Evolutionary conservation across 2,888 invertebrate genomes (phyloP).

Genomic region (Clistopyga incitator): DNA sequence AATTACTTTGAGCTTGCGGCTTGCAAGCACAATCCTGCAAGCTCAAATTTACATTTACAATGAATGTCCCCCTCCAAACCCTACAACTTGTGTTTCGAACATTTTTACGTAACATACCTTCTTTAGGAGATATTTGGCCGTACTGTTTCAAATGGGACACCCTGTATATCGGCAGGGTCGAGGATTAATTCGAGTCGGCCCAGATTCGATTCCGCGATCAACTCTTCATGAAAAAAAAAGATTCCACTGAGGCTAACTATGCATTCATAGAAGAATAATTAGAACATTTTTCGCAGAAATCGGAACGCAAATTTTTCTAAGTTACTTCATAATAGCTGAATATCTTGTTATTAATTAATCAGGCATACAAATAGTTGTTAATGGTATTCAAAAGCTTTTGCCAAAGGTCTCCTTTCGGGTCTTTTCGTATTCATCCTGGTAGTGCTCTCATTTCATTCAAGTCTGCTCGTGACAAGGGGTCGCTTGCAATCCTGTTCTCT

Average conservation of each 20-base stretch:
- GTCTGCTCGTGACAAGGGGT: conserved; percentile 36
- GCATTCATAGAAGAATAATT: conserved; percentile 39
- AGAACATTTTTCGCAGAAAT: background rate
- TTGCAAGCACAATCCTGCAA: too few relatives aligned
- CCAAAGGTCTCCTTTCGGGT: too few relatives aligned
- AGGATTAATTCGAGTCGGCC: conserved; percentile 56
- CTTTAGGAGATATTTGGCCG: too few relatives aligned
- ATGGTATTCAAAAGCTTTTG: background rate
- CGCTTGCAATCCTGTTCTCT: conserved; percentile 7
- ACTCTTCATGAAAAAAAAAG: conserved; percentile 5
- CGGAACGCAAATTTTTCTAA: background rate
- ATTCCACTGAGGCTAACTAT: background rate
- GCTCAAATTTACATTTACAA: too few relatives aligned
- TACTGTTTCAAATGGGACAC: too few relatives aligned
- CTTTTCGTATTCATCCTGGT: conserved; percentile 2
- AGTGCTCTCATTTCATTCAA: conserved; percentile 3
- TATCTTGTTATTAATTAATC: conserved; percentile 9
- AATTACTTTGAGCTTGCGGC: too few relatives aligned
- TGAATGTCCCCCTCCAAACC: too few relatives aligned
- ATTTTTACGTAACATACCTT: too few relatives aligned
- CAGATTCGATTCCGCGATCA: conserved; percentile 34
- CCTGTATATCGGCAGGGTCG: conserved; percentile 7
- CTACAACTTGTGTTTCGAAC: too few relatives aligned
- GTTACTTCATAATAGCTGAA: background rate
- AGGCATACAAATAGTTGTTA: background rate